phyloP scores from a whole-genome alignment of 2,888 invertebrate genomes.

The Thecocarcelia acutangulata region DNA sequence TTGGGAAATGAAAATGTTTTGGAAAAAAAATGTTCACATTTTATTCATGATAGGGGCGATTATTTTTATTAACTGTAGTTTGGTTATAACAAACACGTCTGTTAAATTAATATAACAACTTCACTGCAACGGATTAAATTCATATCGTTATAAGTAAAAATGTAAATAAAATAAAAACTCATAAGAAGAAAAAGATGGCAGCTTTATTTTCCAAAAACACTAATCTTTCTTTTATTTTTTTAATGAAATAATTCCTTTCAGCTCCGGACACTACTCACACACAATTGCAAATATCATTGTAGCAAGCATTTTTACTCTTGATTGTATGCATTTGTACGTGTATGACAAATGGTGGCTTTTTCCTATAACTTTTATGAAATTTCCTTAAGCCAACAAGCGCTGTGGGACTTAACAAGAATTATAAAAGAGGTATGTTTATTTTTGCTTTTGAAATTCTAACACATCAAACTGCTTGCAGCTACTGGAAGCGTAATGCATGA shows the following conservation, averaged over 20 bases:
- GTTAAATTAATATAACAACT: too few relatives aligned
- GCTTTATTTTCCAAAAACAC: too few relatives aligned
- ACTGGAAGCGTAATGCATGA: conserved; percentile 29
- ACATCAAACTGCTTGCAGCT: conserved; percentile 41
- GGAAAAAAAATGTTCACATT: too few relatives aligned
- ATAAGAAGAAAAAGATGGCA: too few relatives aligned
- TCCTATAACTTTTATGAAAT: conserved; percentile 49
- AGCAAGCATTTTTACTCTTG: conserved; percentile 11
- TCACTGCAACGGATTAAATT: too few relatives aligned
- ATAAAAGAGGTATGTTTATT: background rate
- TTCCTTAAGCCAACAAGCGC: conserved; percentile 25
- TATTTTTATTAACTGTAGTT: too few relatives aligned
- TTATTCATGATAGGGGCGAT: too few relatives aligned
- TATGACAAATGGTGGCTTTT: conserved; percentile 56
- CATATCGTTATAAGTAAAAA: too few relatives aligned
- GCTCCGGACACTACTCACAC: background rate
- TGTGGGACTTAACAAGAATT: background rate
- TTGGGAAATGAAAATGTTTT: too few relatives aligned
- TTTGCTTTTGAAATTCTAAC: background rate
- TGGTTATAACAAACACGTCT: too few relatives aligned
- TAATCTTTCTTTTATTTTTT: too few relatives aligned
- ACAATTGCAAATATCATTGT: background rate
- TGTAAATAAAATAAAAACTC: too few relatives aligned
- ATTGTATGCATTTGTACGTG: conserved; percentile 22
- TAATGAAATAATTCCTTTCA: conserved; percentile 9